Evolutionary conservation across 2,888 invertebrate species (phyloP).

Genomic region (Lasioglossum malachurum): DNA sequence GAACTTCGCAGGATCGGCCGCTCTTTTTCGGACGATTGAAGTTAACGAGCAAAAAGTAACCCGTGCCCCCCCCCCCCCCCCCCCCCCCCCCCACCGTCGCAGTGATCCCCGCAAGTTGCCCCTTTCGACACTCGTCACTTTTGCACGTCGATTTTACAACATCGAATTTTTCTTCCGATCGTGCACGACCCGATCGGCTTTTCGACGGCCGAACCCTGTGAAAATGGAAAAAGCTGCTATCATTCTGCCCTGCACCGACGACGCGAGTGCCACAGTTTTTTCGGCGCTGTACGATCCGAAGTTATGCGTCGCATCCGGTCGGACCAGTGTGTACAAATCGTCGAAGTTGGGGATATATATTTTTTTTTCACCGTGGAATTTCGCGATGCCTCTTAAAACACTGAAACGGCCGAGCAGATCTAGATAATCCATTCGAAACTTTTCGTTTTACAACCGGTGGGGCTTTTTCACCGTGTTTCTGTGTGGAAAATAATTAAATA

Average conservation of each 20-base stretch:
- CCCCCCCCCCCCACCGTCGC: fast-evolving
- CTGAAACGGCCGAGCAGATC: background rate
- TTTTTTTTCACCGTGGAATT: background rate
- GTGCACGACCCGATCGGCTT: background rate
- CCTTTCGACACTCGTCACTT: background rate
- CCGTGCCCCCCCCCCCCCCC: background rate
- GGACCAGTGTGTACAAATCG: background rate
- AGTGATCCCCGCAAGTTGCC: background rate
- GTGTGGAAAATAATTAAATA: background rate
- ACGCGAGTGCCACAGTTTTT: background rate
- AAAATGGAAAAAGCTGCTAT: conserved; percentile 1
- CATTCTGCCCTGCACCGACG: background rate
- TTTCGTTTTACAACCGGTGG: background rate
- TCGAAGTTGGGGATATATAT: background rate
- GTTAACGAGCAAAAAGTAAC: conserved; percentile 57
- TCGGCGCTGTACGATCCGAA: background rate
- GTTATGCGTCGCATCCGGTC: background rate
- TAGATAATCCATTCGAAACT: background rate
- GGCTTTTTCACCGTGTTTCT: background rate
- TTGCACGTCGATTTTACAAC: background rate
- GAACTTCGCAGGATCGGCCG: conserved; percentile 49
- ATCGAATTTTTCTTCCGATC: background rate
- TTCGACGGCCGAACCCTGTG: background rate
- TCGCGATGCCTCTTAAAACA: background rate
- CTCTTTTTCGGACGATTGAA: conserved; percentile 34